phyloP scores from a whole-genome alignment of 2,797 vertebrate genomes.

The Hydrophis major region DNA sequence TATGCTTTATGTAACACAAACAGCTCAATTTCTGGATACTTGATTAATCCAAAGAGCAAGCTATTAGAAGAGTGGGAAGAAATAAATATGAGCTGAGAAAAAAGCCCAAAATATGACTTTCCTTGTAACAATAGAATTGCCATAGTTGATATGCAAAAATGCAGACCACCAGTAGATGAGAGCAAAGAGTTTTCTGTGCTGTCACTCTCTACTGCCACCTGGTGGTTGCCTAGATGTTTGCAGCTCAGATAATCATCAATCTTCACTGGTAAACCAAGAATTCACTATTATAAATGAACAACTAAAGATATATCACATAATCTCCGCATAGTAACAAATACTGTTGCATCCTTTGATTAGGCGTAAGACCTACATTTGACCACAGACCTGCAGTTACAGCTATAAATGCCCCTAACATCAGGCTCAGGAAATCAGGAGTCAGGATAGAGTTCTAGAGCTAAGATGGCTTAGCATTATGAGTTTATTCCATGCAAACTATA shows the following conservation, averaged over 20 bases:
- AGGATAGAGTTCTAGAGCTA: background rate
- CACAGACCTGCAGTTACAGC: background rate
- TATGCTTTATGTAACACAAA: conserved; percentile 43
- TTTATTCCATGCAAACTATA: background rate
- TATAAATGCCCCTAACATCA: background rate
- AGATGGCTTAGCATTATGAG: background rate
- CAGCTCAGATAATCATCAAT: background rate
- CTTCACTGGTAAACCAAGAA: background rate
- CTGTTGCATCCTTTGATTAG: background rate
- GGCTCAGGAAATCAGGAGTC: background rate
- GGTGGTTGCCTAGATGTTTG: background rate
- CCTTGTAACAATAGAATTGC: conserved; percentile 33
- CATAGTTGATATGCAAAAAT: background rate
- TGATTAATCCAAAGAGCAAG: conserved; percentile 54
- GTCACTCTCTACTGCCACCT: background rate
- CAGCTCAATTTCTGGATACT: conserved; percentile 54
- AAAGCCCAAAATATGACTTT: conserved; percentile 35
- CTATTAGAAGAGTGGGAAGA: conserved; percentile 54
- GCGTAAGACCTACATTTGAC: background rate
- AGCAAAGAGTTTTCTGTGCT: background rate
- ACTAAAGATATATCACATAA: background rate
- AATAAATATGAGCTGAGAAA: conserved; percentile 49
- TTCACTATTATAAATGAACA: background rate
- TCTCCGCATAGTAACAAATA: background rate
- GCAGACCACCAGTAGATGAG: background rate